phyloP scores from a whole-genome alignment of 2,888 invertebrate genomes.

The Clunio marinus region DNA sequence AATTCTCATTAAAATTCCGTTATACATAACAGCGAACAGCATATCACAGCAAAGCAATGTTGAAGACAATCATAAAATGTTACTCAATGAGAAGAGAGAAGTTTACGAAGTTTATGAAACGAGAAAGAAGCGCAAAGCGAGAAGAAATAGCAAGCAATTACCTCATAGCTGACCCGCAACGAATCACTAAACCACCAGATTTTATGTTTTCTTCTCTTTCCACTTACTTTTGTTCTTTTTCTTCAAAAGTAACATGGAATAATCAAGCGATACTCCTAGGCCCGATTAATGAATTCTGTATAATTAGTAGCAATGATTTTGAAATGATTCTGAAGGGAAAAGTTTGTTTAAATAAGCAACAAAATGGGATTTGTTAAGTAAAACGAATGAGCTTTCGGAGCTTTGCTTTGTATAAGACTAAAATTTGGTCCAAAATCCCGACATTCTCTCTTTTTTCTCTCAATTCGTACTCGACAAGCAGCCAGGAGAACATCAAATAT shows the following conservation, averaged over 20 bases:
- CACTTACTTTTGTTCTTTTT: too few relatives aligned
- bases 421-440: background rate
- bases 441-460: background rate
- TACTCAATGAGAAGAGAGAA: background rate
- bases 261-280: too few relatives aligned
- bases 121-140: slow-evolving; percentile 6
- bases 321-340: too few relatives aligned
- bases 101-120: background rate
- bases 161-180: slow-evolving; percentile 14
- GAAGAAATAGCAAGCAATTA: slow-evolving; percentile 13
- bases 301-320: too few relatives aligned
- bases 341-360: too few relatives aligned
- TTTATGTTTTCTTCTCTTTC: background rate
- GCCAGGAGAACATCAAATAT: background rate
- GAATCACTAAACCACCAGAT: slow-evolving; percentile 13
- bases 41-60: background rate
- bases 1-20: slow-evolving; percentile 17
- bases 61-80: slow-evolving; percentile 4
- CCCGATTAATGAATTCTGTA: too few relatives aligned
- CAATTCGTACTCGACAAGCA: background rate
- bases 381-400: too few relatives aligned
- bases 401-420: background rate
- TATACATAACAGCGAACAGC: background rate
- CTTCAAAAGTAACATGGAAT: too few relatives aligned
- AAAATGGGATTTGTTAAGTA: too few relatives aligned